Base-by-base conservation (phyloP, 2,888 invertebrate species). In the Apamea monoglypha region DNA sequence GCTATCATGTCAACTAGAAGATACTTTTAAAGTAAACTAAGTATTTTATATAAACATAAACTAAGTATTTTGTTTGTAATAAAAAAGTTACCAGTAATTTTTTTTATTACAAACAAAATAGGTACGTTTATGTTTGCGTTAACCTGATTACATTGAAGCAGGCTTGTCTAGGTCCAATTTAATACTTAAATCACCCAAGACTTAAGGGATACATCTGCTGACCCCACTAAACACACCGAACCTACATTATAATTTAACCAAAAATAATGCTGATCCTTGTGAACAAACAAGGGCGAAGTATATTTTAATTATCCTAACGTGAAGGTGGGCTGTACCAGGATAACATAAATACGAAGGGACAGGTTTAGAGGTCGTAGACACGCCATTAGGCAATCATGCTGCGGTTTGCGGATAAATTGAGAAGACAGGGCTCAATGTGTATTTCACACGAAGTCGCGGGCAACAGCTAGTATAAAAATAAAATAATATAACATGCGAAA, bases 261-360 rank as follows among this genome's bases (percentile, higher is more conserved):
- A 81, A 85, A 82, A 74, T 82, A 85, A 82, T 81, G 86, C 47
- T 82, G 64, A 74, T 85, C 70, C 76, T 36, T 67, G n/a, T 16
- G 29, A 63, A 81, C 68, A 40, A 76, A 76, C 59, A 64, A 63
- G 64, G 74, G 59, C 50, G 29, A 66, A 66, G 61, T 61, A 82
- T 86, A 86, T 73, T 83, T 87, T 73, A 87, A 84, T 75, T 75
- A 86, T 75, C 74, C 56, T 64, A 1, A 14, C 50, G 40, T 70
- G 40, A 64, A 63, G 72, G 72, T 61, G 64, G 64, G 64, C 53
- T 56, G 72, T 86, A 83, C 78, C 69, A 82, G 69, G 86, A 70
- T 73, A 87, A 69, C 80, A 79, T 83, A 74, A 84, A 79, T 79
- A 76, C 63, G 50, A 74, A 84, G 70, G 80, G 87, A 87, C 74